Evolutionary conservation across 2,797 vertebrate genomes (phyloP).

Genomic region (Eutrigla gurnardus): DNA sequence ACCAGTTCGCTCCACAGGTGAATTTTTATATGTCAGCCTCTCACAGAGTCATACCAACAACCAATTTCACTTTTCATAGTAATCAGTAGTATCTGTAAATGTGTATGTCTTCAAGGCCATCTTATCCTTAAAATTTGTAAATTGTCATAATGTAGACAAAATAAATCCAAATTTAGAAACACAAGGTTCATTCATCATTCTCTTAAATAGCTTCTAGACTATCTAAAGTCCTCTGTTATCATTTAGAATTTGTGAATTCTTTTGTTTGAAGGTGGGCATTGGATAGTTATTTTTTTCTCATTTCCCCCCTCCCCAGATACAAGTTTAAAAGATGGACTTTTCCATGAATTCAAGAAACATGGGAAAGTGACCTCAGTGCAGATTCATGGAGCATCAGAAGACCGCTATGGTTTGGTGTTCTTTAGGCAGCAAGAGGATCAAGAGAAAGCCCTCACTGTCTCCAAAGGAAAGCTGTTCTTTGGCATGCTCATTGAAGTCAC

Average conservation of each 20-base stretch:
- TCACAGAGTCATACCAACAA: neutral
- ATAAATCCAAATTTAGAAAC: neutral
- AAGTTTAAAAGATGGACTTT: conserved; percentile 99
- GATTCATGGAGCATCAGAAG: conserved; percentile 96
- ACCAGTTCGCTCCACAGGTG: conserved; percentile 97
- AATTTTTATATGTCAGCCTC: conserved; percentile 31
- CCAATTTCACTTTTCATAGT: neutral
- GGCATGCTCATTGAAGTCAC: conserved; percentile 99
- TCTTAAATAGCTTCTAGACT: neutral
- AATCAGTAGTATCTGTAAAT: neutral
- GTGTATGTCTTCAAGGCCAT: neutral
- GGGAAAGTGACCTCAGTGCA: conserved; percentile 99
- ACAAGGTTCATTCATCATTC: neutral
- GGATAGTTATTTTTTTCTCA: neutral
- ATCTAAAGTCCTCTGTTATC: too few species aligned
- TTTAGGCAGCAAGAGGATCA: conserved; percentile 99
- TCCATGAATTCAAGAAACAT: conserved; percentile 99
- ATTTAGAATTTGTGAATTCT: neutral
- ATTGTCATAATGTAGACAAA: neutral
- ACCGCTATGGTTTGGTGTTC: conserved; percentile 97
- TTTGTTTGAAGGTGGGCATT: neutral
- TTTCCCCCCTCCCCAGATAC: conserved; percentile 85
- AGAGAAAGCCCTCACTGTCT: conserved; percentile 96
- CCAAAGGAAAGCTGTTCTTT: conserved; percentile 99
- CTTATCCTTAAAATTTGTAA: neutral